Percentiles rank a stretch among this genome's conserved stretches.
These are phyloP conservation scores for Ochotona princeps DNA, from an alignment of 2,113 vertebrate genomes.

Conservation along the genomic window DNA sequence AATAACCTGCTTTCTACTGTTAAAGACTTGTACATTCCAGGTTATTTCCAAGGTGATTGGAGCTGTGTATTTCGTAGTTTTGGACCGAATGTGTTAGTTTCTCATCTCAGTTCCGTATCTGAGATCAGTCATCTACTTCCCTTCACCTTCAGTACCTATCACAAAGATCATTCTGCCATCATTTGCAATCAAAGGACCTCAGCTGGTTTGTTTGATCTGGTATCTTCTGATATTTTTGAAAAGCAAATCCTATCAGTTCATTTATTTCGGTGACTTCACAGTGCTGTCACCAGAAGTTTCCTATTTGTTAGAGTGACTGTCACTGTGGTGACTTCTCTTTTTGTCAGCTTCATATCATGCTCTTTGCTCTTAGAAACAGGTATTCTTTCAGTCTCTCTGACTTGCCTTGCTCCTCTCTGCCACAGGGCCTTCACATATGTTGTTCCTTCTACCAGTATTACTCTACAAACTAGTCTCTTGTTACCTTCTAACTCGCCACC, in stretches of 20 bases:
- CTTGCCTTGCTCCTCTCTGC: background rate
- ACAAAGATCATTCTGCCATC: too few relatives aligned
- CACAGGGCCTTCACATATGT: background rate
- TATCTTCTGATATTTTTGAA: background rate
- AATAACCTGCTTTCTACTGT: background rate
- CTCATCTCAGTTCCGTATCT: background rate
- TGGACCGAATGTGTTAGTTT: background rate
- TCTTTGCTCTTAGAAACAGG: background rate
- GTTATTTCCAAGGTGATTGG: background rate
- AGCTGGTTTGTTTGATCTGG: background rate
- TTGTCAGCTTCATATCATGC: background rate
- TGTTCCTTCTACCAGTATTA: background rate
- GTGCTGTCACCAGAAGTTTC: background rate
- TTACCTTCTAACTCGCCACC: background rate
- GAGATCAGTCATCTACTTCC: background rate
- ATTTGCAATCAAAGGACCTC: background rate
- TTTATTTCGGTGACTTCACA: background rate
- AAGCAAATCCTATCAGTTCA: background rate
- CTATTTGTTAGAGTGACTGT: background rate
- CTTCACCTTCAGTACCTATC: background rate
- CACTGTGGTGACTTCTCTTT: background rate
- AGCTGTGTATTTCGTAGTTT: background rate
- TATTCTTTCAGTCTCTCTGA: background rate
- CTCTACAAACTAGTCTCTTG: background rate
- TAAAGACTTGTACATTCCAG: background rate